Percentiles rank a stretch among this genome's conserved stretches.
These are phyloP conservation scores for Typhlichthys eigenmanni DNA, from an alignment of 2,797 vertebrate species.

Conservation along the genomic window DNA sequence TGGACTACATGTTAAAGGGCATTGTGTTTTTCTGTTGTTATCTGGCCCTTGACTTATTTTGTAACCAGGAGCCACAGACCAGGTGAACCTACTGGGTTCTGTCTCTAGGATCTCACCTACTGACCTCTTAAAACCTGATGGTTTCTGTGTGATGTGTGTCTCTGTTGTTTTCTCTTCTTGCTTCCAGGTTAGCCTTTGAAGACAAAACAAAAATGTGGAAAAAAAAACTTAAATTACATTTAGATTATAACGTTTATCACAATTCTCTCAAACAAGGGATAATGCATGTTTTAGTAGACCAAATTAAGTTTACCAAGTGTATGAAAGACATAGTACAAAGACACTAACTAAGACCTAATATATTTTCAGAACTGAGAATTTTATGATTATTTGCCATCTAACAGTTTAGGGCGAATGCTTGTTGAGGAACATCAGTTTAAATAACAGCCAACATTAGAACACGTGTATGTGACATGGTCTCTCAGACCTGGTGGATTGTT, in stretches of 20 bases:
- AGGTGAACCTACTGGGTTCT: constrained; percentile 18
- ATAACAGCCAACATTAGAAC: not conserved
- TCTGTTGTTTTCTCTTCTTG: constrained; percentile 12
- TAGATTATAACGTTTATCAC: not conserved
- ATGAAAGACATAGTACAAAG: constrained; percentile 95
- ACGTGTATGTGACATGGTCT: no score
- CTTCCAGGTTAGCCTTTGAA: not conserved
- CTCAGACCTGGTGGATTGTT: no score
- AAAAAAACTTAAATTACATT: not conserved
- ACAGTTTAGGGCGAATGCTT: constrained; percentile 94
- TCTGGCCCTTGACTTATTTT: constrained; percentile 8
- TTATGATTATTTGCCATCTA: constrained; percentile 93
- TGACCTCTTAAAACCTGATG: constrained; percentile 62
- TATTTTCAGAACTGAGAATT: constrained; percentile 90
- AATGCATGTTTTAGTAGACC: constrained; percentile 81
- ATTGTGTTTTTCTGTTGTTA: constrained; percentile 6
- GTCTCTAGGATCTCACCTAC: constrained; percentile 12
- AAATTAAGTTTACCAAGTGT: constrained; percentile 92
- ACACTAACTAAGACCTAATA: constrained; percentile 90
- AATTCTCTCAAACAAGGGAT: not conserved
- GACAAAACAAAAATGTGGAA: not conserved
- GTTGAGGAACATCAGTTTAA: constrained; percentile 9
- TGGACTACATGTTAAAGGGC: not conserved
- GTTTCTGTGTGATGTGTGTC: constrained; percentile 6
- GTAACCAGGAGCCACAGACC: constrained; percentile 21